phyloP scores from a whole-genome alignment of 1,140 invertebrate genomes.

The Heterodera schachtii region DNA sequence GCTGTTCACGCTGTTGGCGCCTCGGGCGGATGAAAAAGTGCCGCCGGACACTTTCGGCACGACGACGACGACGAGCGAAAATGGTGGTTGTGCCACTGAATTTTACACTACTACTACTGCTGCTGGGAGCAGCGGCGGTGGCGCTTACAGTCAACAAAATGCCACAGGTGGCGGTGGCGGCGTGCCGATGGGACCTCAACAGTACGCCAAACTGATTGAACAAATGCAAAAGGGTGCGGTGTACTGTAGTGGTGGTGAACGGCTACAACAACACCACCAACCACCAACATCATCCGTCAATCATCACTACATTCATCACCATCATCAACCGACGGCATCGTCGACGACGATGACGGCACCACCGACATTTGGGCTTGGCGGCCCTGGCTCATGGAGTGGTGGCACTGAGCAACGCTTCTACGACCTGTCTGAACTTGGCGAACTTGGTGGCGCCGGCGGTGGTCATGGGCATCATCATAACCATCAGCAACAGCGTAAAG shows the following conservation, averaged over 20 bases:
- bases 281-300: no score
- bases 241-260: background rate
- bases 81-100: no score
- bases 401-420: constrained; percentile 34
- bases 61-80: no score
- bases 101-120: no score
- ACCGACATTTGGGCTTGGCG: background rate
- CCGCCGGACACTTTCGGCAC: no score
- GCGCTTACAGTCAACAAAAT: background rate
- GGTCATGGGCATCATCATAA: background rate
- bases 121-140: no score
- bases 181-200: constrained; percentile 45
- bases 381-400: constrained; percentile 27
- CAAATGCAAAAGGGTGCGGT: constrained; percentile 33
- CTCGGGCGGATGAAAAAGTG: constrained; percentile 8
- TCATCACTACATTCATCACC: no score
- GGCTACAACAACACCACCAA: background rate
- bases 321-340: no score
- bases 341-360: no score
- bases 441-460: background rate
- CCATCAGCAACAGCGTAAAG: background rate
- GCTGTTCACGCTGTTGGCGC: constrained; percentile 41
- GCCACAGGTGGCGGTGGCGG: constrained; percentile 32
- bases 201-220: constrained; percentile 37
- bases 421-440: constrained; percentile 22